A percentile compares a stretch with the other conserved stretches of the same genome.
Evolutionary conservation across 2,888 invertebrate genomes (phyloP).

Genomic region (Deilephila elpenor): DNA sequence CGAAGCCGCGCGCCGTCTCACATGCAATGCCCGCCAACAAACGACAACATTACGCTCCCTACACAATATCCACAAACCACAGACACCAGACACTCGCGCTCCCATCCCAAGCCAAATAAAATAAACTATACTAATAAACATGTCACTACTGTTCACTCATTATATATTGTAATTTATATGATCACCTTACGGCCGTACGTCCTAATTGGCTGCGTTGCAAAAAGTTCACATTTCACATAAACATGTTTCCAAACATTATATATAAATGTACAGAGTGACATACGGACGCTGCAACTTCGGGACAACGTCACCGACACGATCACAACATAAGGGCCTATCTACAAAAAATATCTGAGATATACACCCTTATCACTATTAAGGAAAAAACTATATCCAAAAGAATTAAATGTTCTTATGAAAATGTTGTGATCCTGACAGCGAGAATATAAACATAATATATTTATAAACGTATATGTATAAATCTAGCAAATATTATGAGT

Average conservation of each 20-base stretch:
- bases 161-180: slow-evolving; percentile 51
- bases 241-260: slow-evolving; percentile 20
- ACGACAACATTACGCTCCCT: slow-evolving; percentile 13
- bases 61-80: slow-evolving; percentile 27
- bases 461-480: slow-evolving; percentile 1
- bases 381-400: background rate
- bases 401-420: background rate
- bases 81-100: slow-evolving; percentile 38
- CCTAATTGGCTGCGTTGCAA: slow-evolving; percentile 82
- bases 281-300: slow-evolving; percentile 14
- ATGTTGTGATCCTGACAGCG: background rate
- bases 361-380: background rate
- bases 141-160: slow-evolving; percentile 48
- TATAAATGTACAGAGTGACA: slow-evolving; percentile 28
- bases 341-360: background rate
- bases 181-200: slow-evolving; percentile 81
- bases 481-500: slow-evolving; percentile 16
- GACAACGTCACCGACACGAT: background rate
- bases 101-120: slow-evolving; percentile 43
- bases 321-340: background rate
- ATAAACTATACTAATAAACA: slow-evolving; percentile 45
- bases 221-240: slow-evolving; percentile 52
- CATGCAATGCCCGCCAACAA: slow-evolving; percentile 17
- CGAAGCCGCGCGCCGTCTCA: background rate
- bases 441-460: slow-evolving; percentile 10